A percentile compares a stretch with the other conserved stretches of the same genome.
Conservation (phyloP, 2,113 vertebrate genomes). For the Cyanocitta stelleri region DNA sequence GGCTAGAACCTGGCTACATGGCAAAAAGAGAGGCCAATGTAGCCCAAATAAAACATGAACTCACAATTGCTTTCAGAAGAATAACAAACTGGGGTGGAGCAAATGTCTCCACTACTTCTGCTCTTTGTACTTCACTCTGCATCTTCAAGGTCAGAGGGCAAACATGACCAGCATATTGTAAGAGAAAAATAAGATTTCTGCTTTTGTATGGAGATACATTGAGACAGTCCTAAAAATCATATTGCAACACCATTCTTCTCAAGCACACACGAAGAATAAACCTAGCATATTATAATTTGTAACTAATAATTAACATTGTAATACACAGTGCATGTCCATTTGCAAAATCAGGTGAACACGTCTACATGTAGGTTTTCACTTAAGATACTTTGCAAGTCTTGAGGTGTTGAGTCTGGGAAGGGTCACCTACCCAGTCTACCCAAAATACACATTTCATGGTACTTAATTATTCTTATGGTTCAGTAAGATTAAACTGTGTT, state of each 20-base stretch:
- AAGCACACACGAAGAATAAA: not conserved
- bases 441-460: not conserved
- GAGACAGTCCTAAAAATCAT: not conserved
- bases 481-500: not conserved
- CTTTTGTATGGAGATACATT: not conserved
- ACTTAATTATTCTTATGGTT: not conserved
- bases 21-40: not conserved
- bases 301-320: not conserved
- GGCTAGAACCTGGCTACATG: not conserved
- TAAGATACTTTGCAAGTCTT: not conserved
- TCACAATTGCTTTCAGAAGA: not conserved
- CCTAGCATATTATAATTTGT: not conserved
- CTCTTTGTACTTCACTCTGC: not conserved
- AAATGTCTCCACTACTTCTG: not conserved
- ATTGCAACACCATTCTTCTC: not conserved
- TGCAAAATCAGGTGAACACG: not conserved
- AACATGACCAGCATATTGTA: not conserved
- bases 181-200: not conserved
- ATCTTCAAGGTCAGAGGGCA: not conserved
- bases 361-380: not conserved
- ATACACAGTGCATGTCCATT: not conserved
- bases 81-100: not conserved
- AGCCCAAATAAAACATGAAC: not conserved
- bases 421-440: not conserved
- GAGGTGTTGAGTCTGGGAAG: not conserved